Conservation (phyloP, 2,888 invertebrate genomes). For the Drosophila infuscata region DNA sequence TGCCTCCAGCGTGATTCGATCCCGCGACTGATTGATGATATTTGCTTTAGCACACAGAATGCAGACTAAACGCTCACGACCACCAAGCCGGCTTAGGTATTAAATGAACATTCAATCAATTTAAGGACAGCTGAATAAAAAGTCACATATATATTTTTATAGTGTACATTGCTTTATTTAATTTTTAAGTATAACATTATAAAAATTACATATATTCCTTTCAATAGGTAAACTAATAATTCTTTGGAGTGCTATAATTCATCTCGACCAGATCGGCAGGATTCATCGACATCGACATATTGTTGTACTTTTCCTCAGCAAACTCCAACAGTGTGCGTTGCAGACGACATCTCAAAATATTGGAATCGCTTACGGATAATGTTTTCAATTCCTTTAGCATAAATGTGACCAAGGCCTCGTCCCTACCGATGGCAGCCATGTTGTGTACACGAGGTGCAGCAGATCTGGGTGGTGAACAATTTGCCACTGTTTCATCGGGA, state of each 20-base stretch:
- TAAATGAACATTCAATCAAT: slow-evolving; percentile 40
- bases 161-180: slow-evolving; percentile 46
- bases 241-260: not conserved
- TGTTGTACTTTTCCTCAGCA: slow-evolving; percentile 15
- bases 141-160: slow-evolving; percentile 67
- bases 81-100: not conserved
- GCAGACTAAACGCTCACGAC: no score
- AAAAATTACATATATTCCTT: not conserved
- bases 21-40: no score
- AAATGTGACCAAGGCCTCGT: slow-evolving; percentile 14
- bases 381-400: slow-evolving; percentile 17
- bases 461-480: not conserved
- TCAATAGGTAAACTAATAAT: not conserved
- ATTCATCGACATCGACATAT: not conserved
- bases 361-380: slow-evolving; percentile 5
- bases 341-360: slow-evolving; percentile 22
- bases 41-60: no score
- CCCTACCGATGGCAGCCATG: not conserved
- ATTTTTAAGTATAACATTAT: not conserved
- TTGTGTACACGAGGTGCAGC: not conserved
- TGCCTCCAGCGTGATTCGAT: no score
- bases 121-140: slow-evolving; percentile 63
- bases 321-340: slow-evolving; percentile 28
- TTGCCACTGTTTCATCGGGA: not conserved
- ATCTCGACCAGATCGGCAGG: not conserved